phyloP scores from a whole-genome alignment of 2,113 vertebrate genomes.

The Cottus gobio region DNA sequence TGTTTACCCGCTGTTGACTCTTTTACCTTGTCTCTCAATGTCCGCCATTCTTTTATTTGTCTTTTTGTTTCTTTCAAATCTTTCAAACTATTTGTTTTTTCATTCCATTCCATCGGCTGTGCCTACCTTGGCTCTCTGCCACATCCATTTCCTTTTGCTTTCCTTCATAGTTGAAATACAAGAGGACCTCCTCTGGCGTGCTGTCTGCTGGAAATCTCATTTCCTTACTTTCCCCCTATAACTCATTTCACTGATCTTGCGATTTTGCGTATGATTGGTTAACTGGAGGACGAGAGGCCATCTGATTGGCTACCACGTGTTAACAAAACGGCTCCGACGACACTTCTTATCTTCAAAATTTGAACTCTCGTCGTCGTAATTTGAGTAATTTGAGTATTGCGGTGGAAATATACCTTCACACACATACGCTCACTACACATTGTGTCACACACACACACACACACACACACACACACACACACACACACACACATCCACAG shows the following conservation, averaged over 20 bases:
- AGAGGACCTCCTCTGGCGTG: slow-evolving; percentile 37
- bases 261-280: slow-evolving; percentile 33
- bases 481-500: slow-evolving; percentile 48
- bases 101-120: slow-evolving; percentile 1
- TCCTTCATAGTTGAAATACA: slow-evolving; percentile 46
- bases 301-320: slow-evolving; percentile 21
- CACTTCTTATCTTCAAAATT: slow-evolving; percentile 8
- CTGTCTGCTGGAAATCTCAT: slow-evolving; percentile 55
- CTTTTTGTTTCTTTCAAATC: not conserved
- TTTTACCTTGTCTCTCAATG: not conserved
- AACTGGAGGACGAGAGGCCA: slow-evolving; percentile 15
- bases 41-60: not conserved
- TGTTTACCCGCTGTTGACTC: not conserved
- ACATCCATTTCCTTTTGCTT: slow-evolving; percentile 37
- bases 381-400: not conserved
- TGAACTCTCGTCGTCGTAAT: not conserved
- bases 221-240: slow-evolving; percentile 42
- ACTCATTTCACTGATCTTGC: slow-evolving; percentile 46
- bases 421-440: slow-evolving; percentile 60
- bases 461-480: slow-evolving; percentile 31
- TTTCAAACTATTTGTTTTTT: slow-evolving; percentile 2
- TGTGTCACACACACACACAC: slow-evolving; percentile 48
- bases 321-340: slow-evolving; percentile 8
- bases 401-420: slow-evolving; percentile 41
- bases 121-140: slow-evolving; percentile 7